Evolutionary conservation across 2,888 invertebrate species (phyloP), one percentile per base, ranked within the genome.

Genomic region (Hydrotaea diabolus): DNA sequence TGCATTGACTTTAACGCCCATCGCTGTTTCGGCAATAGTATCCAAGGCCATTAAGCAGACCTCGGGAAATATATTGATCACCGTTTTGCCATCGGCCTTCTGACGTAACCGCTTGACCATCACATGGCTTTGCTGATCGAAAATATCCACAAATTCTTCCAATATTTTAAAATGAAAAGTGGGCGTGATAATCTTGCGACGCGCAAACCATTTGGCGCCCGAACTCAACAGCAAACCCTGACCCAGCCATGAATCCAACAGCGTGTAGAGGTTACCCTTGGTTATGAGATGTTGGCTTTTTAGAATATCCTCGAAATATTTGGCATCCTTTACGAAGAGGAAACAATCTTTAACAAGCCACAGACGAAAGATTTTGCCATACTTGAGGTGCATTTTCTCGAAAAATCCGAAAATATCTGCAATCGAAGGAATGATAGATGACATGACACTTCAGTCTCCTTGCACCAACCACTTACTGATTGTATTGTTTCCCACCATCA

Each of bases 101-200:
- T 87, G 69, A 17, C 88, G 88, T 19, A 96, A 89, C 86, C 94
- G 94, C 0, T 94, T 90, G 0, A 94, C 90, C 83, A 96, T 91
- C 21, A 94, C 92, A 46, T 92, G 90, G n/a, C 94, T 93, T 85
- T 95, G 94, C 78, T 94, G 94, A 87, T 96, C 94, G 89, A 96
- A 96, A 0, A 95, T 94, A 8, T 94, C 94, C 13, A 96, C 90
- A 90, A 96, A 96, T 87, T 95, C 94, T 88, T 96, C 95, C 73
- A 96, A 23, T 17, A 85, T 85, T 53, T 78, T 83, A 46, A 85
- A 85, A 66, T 85, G 85, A 53, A 82, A 85, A 7, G 80, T 76
- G 9, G 85, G 83, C 23, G 85, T 86, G n/a, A 86, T 55, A 17
- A 85, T 72, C 59, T 86, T 86, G 3, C 86, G 83, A 3, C 83